A percentile compares a stretch with the other conserved stretches of the same genome.
Conservation (phyloP, 2,888 invertebrate species). For the Dysmachus trigonus region DNA sequence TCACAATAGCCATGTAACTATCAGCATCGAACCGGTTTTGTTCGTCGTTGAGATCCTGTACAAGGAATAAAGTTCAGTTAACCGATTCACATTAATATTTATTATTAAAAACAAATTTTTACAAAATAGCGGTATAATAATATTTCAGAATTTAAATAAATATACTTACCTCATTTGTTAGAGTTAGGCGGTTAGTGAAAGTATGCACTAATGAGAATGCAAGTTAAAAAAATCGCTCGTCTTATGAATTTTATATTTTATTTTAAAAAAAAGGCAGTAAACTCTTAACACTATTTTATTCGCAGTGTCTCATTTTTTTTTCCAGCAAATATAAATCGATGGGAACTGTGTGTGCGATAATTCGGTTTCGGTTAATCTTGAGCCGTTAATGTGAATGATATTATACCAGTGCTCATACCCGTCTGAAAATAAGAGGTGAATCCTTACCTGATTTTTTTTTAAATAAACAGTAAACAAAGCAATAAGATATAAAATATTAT, state of each 20-base stretch:
- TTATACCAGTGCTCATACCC: constrained; percentile 18
- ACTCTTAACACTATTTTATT: background rate
- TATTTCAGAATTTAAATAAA: background rate
- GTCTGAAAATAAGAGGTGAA: constrained; percentile 22
- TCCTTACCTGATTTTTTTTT: background rate
- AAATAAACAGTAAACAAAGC: background rate
- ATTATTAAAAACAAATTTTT: background rate
- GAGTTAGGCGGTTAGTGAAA: constrained; percentile 25
- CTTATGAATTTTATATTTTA: background rate
- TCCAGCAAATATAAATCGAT: background rate
- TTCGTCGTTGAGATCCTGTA: constrained; percentile 62
- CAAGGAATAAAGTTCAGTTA: background rate
- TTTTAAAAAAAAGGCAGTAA: background rate
- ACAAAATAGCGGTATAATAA: background rate
- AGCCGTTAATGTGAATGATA: background rate
- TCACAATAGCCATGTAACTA: constrained; percentile 61
- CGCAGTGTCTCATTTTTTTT: background rate
- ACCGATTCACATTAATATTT: background rate
- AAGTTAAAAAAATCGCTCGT: constrained; percentile 20
- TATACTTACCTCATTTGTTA: constrained; percentile 13
- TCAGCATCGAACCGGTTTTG: constrained; percentile 63
- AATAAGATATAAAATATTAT: background rate
- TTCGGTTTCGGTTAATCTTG: background rate
- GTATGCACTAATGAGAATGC: background rate
- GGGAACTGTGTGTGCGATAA: background rate